Conservation (phyloP, 2,797 vertebrate genomes). For the Zalophus californianus region DNA sequence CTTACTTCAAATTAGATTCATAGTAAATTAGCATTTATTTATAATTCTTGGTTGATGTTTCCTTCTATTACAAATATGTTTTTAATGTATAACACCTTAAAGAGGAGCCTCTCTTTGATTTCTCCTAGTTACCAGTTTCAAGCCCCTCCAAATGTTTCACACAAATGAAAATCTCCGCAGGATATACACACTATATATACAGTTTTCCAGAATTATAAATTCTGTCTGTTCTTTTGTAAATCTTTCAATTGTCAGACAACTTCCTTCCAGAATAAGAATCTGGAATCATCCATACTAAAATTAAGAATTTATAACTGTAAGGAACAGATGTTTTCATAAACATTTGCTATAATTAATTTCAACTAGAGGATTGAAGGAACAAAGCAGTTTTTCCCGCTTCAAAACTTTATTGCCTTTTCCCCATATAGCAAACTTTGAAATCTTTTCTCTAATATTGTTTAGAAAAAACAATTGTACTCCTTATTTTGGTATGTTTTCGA, state of each 20-base stretch:
- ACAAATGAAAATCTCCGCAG: constrained; percentile 55
- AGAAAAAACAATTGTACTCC: constrained; percentile 86
- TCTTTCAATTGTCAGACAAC: constrained; percentile 82
- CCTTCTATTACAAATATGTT: background rate
- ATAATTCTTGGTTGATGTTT: background rate
- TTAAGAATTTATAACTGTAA: constrained; percentile 90
- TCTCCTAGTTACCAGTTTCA: constrained; percentile 8
- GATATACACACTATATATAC: constrained; percentile 75
- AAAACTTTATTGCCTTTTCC: constrained; percentile 90
- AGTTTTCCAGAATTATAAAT: constrained; percentile 80
- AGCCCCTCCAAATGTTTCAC: constrained; percentile 24
- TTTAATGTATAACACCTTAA: background rate
- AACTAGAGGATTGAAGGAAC: constrained; percentile 89
- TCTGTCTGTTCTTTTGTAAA: constrained; percentile 82
- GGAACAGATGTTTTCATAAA: constrained; percentile 93
- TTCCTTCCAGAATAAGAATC: constrained; percentile 87
- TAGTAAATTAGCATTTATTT: constrained; percentile 41
- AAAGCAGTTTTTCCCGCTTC: constrained; percentile 89
- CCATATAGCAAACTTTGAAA: constrained; percentile 84
- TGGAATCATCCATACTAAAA: constrained; percentile 88
- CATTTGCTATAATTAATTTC: constrained; percentile 93
- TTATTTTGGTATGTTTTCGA: constrained; percentile 86
- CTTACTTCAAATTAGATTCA: constrained; percentile 32
- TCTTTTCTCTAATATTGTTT: constrained; percentile 87
- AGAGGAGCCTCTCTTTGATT: constrained; percentile 21